phyloP scores from a whole-genome alignment of 2,113 vertebrate species.

The Chaenogobius annularis region DNA sequence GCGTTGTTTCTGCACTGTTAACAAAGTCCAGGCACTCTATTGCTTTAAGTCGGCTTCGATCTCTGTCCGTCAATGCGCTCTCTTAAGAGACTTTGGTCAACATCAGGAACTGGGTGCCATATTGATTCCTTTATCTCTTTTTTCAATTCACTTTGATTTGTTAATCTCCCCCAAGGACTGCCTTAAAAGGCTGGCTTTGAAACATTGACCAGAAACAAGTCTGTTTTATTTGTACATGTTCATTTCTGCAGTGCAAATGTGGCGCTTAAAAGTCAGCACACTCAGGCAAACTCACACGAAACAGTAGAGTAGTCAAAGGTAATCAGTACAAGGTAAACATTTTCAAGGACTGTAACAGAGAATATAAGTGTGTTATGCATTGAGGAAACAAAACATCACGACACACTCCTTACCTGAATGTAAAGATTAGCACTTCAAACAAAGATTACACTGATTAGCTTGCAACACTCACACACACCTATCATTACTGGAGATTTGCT shows the following conservation, averaged over 20 bases:
- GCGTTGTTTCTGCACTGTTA: conserved; percentile 9
- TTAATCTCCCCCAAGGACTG: conserved; percentile 54
- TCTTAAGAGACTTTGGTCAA: conserved; percentile 62
- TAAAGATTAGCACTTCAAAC: conserved; percentile 43
- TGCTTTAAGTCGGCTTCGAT: conserved; percentile 48
- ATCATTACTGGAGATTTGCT: conserved; percentile 42
- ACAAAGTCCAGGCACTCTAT: conserved; percentile 29
- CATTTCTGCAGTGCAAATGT: conserved; percentile 3
- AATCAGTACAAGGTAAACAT: not conserved
- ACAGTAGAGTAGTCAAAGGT: not conserved
- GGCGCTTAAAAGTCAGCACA: not conserved
- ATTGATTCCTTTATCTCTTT: conserved; percentile 65
- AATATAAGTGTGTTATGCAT: conserved; percentile 19
- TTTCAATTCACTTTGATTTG: conserved; percentile 56
- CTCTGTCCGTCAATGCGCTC: conserved; percentile 54
- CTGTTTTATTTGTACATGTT: conserved; percentile 19
- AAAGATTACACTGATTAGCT: not conserved
- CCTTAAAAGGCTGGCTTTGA: conserved; percentile 35
- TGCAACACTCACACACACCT: conserved; percentile 11
- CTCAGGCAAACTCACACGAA: conserved; percentile 9
- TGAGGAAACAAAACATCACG: conserved; percentile 13
- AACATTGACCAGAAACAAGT: conserved; percentile 30
- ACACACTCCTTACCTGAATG: conserved; percentile 8
- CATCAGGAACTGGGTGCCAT: conserved; percentile 52
- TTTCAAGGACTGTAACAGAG: not conserved